phyloP scores from a whole-genome alignment of 2,888 invertebrate species.

The Steinernema carpocapsae region DNA sequence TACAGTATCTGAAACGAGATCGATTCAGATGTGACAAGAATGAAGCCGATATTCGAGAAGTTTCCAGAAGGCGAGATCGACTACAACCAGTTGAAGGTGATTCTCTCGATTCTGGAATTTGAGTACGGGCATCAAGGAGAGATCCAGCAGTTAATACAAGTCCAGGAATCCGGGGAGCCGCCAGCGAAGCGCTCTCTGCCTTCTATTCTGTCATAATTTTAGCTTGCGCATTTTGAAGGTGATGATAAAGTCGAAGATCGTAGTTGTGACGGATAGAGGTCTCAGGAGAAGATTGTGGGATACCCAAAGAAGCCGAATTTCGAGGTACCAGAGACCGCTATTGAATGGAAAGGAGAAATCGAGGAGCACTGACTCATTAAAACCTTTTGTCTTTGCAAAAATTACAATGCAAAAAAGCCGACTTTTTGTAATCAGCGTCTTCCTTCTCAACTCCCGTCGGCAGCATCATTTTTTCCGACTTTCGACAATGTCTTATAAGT shows the following conservation, averaged over 20 bases:
- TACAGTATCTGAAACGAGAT: not conserved
- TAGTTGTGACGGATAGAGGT: too few species aligned
- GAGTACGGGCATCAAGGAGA: constrained; percentile 49
- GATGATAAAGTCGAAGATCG: not conserved
- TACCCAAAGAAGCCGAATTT: too few species aligned
- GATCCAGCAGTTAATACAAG: constrained; percentile 34
- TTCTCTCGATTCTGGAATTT: constrained; percentile 49
- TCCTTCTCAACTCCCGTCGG: too few species aligned
- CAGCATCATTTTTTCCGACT: not conserved
- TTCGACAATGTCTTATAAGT: not conserved
- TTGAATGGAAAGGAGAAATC: too few species aligned
- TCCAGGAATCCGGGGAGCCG: not conserved
- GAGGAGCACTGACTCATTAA: not conserved
- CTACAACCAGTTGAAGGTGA: constrained; percentile 51
- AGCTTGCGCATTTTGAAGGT: not conserved
- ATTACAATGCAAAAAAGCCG: too few species aligned
- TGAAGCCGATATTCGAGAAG: constrained; percentile 56
- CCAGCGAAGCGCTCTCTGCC: not conserved
- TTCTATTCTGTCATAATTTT: not conserved
- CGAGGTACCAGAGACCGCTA: too few species aligned
- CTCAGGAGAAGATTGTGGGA: too few species aligned
- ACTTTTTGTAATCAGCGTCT: too few species aligned
- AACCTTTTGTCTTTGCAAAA: not conserved
- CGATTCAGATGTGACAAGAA: constrained; percentile 50
- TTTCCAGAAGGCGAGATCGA: constrained; percentile 47